Percentiles rank a stretch among this genome's conserved stretches.
These are phyloP conservation scores for Piaya cayana DNA, from an alignment of 2,113 vertebrate genomes.

Conservation along the genomic window DNA sequence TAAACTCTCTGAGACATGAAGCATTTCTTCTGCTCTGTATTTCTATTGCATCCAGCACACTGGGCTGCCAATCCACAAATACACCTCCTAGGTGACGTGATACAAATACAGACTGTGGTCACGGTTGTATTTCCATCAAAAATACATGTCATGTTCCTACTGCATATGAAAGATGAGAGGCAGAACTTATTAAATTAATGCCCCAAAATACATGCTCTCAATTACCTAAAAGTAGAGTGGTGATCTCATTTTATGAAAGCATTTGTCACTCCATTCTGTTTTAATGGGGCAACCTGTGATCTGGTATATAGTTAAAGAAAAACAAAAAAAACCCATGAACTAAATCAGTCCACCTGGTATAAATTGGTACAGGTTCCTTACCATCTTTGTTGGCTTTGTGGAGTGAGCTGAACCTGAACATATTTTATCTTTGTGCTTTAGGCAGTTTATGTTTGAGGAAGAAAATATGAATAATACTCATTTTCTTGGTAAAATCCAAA, in stretches of 20 bases:
- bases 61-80: slow-evolving; percentile 39
- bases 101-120: slow-evolving; percentile 57
- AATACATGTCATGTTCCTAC: background rate
- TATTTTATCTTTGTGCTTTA: background rate
- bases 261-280: background rate
- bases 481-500: background rate
- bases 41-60: background rate
- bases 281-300: background rate
- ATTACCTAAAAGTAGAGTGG: background rate
- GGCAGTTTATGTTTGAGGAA: background rate
- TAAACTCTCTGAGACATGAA: background rate
- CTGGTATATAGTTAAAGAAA: background rate
- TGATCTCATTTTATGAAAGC: background rate
- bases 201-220: background rate
- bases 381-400: background rate
- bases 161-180: slow-evolving; percentile 1
- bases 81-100: slow-evolving; percentile 44
- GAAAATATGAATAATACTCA: background rate
- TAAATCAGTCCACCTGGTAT: background rate
- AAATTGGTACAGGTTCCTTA: background rate
- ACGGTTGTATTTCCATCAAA: slow-evolving; percentile 26
- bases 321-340: background rate
- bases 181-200: background rate
- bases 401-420: background rate
- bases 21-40: background rate